Base-by-base conservation (phyloP, 2,113 vertebrate species). In the Morone saxatilis region DNA sequence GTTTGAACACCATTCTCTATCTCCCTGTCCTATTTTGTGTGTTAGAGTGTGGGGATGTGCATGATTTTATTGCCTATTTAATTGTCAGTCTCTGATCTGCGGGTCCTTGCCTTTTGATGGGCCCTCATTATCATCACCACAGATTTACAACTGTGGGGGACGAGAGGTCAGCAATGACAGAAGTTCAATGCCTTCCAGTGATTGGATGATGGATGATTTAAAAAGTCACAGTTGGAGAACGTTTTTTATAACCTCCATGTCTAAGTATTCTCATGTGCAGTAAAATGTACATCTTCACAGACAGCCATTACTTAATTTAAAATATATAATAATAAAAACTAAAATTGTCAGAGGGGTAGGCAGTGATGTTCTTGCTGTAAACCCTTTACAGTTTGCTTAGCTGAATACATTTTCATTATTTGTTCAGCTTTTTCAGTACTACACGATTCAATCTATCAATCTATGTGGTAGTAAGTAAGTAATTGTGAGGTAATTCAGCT, bases 201-300 rank as follows among this genome's bases (percentile, higher is more conserved):
- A 83, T 84, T 56, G 25, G 22, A 66, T 74, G 81, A 86, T 70
- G 71, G 60, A 82, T 76, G 75, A 71, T 76, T 76, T 54, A 2
- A 62, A 57, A 65, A 81, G 69, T 48, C 77, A 57, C 60, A 38
- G 59, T 8, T n/a, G 70, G 50, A 54, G 31, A 56, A 54, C 7
- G 43, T 67, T 67, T 80, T 61, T 65, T 47, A 45, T 7, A 20
- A 22, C 17, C 31, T 48, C 11, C 20, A 1, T 45, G 11, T 5
- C 12, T 4, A 20, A 60, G 48, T n/a, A 38, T 16, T 11, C 43
- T 25, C 2, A 16, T 63, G 56, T 17, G 11, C 68, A 22, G 3
- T 53, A 31, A 7, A 31, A 61, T 16, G 11, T 43, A 43, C 19
- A 43, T 14, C 57, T 43, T 22, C 25, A 48, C 16, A 60, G 7